Conservation (phyloP, 2,113 vertebrate species). For the Carassius carassius region DNA sequence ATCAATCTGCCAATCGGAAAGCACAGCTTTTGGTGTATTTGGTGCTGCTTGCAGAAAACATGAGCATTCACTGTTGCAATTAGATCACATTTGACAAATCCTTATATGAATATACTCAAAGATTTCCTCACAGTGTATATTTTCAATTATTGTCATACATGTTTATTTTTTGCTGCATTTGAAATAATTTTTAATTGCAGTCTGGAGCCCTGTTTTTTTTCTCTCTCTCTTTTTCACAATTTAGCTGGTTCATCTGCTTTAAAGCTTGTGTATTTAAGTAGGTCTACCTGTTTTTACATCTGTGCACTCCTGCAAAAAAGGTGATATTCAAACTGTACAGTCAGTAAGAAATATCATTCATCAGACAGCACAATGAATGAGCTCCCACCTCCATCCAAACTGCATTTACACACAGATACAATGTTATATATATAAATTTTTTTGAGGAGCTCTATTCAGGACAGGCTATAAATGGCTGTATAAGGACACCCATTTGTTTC, state of each 20-base stretch:
- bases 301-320: neutral
- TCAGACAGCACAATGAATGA: conserved; percentile 9
- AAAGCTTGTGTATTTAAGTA: conserved; percentile 3
- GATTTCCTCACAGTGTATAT: neutral
- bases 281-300: neutral
- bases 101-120: neutral
- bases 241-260: neutral
- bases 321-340: neutral
- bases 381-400: neutral
- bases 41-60: neutral
- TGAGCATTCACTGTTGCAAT: neutral
- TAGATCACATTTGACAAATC: neutral
- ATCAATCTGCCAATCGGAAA: neutral
- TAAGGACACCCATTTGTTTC: conserved; percentile 38
- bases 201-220: neutral
- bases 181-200: neutral
- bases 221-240: too few relatives aligned
- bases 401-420: conserved; percentile 9
- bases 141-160: neutral
- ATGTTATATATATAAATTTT: neutral
- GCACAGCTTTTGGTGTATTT: neutral
- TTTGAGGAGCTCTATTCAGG: conserved; percentile 18
- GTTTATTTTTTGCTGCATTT: neutral
- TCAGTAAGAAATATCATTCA: conserved; percentile 6
- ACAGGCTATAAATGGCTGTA: conserved; percentile 30